Conservation (phyloP, 2,888 invertebrate genomes). For the Nowickia ferox region DNA sequence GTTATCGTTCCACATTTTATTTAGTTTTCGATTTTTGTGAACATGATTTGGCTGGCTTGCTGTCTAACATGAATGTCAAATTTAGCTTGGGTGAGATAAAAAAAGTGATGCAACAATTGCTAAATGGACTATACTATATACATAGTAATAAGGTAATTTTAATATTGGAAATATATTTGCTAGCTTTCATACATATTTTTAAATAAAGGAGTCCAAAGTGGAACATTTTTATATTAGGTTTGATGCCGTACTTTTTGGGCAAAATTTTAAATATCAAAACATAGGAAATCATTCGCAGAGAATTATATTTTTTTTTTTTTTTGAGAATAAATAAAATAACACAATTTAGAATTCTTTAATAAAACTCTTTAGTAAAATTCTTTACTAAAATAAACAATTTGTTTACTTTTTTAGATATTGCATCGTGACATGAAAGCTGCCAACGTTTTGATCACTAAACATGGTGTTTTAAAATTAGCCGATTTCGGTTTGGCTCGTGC, state of each 20-base stretch:
- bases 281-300: too few species aligned
- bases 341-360: too few species aligned
- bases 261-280: too few species aligned
- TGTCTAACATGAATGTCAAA: constrained; percentile 97
- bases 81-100: constrained; percentile 98
- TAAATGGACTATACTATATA: constrained; percentile 96
- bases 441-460: constrained; percentile 98
- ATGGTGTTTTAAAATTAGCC: constrained; percentile 96
- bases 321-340: too few species aligned
- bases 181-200: too few species aligned
- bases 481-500: constrained; percentile 99
- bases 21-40: constrained; percentile 99
- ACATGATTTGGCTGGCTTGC: constrained; percentile 97
- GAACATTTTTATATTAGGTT: too few species aligned
- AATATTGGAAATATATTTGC: background rate
- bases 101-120: constrained; percentile 93
- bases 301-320: too few species aligned
- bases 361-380: too few species aligned
- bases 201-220: too few species aligned
- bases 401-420: constrained; percentile 85
- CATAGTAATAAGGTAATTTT: constrained; percentile 92
- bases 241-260: too few species aligned
- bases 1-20: constrained; percentile 85
- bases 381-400: background rate
- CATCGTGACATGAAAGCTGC: constrained; percentile 99